These are phyloP conservation scores for Gallinago jamesoni DNA, from an alignment of 2,113 vertebrate species.

Conservation along the genomic window DNA sequence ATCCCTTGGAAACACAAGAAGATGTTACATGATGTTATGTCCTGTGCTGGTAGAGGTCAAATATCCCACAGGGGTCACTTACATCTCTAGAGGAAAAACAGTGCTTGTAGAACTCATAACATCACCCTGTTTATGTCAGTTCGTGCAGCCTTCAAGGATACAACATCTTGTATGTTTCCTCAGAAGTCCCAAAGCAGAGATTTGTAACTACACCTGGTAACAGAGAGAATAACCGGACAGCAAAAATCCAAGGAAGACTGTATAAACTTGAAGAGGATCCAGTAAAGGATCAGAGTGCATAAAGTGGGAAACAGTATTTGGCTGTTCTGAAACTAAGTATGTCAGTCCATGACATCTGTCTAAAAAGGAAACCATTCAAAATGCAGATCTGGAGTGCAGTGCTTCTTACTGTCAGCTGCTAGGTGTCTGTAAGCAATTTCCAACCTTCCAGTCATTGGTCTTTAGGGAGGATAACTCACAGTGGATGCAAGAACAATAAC, in stretches of 20 bases:
- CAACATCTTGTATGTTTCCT: neutral
- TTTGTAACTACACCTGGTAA: neutral
- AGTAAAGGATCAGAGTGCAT: neutral
- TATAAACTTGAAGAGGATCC: neutral
- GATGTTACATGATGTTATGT: neutral
- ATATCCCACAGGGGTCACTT: neutral
- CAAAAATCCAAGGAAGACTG: neutral
- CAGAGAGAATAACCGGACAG: neutral
- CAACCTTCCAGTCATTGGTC: neutral
- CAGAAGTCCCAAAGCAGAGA: neutral
- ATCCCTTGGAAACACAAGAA: neutral
- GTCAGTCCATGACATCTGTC: neutral
- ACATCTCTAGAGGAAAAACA: neutral
- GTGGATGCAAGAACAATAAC: neutral
- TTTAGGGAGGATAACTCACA: neutral
- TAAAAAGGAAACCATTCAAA: neutral
- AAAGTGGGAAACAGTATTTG: neutral
- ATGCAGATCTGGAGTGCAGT: neutral
- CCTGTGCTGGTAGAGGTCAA: neutral
- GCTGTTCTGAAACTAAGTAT: neutral
- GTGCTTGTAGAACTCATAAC: neutral
- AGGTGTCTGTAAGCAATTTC: neutral
- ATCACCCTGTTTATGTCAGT: neutral
- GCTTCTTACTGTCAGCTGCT: neutral
- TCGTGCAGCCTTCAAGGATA: neutral